Base-by-base conservation (phyloP, 2,888 invertebrate species). In the Drosophila lacicola region DNA sequence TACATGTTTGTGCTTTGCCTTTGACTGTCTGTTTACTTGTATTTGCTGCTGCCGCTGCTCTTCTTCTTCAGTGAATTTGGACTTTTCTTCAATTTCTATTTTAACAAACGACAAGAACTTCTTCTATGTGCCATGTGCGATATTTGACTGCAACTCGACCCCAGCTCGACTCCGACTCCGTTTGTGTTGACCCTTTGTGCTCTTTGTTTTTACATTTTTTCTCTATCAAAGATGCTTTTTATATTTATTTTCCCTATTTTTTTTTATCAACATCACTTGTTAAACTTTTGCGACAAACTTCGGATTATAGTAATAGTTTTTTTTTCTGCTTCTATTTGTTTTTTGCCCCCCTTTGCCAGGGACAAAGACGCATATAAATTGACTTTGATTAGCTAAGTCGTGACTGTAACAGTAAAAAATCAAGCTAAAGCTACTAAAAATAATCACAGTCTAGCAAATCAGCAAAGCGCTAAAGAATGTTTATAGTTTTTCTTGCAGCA, bases 81-180 rank as follows among this genome's bases (percentile, higher is more conserved):
- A 82, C 80, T 89, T 85, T 89, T 75, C 88, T 80, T 77, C 67
- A 74, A 74, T 84, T 87, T 89, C 82, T 84, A 82, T 87, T 87
- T 87, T 51, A 82, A 78, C 42, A 74, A 77, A 62, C 74, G 69
- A 84, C 74, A 84, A 87, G 76, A 82, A 76, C 72, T 67, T 60
- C 74, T 55, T 25, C 54, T 63, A 37, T 58, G 51, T 78, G 63
- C 74, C 74, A 73, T 65, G 72, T 86, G 84, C 84, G 68, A 79
- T 82, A 82, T 74, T 84, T 69, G 60, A 61, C 77, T 29, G 49
- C 39, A 65, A 53, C 42, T 70, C 36, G 53, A 55, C 73, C 62
- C 53, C 51, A 65, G 53, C 54, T 55, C 19, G 1, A 41, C 45
- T 45, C n/a, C 50, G 29, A 36, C 51, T 60, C 50, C 11, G 19